These are phyloP conservation scores for Spisula solida DNA, from an alignment of 2,888 invertebrate genomes.

Conservation along the genomic window DNA sequence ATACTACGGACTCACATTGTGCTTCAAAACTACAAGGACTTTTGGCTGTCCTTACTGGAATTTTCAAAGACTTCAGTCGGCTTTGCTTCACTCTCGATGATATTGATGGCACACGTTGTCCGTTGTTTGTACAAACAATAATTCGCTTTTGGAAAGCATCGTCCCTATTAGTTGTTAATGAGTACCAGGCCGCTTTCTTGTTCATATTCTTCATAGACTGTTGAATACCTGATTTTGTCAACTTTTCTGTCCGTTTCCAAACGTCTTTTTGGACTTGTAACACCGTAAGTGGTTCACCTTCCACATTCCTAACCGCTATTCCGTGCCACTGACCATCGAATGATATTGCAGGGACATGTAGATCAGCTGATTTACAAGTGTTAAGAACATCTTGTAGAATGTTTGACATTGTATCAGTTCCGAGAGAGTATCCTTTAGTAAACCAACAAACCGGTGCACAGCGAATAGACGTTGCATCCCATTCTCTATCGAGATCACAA, in stretches of 20 bases:
- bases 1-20: no score
- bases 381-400: no score
- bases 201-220: not conserved
- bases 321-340: no score
- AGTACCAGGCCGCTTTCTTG: not conserved
- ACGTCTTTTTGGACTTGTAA: slow-evolving; percentile 46
- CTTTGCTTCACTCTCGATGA: not conserved
- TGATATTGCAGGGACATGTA: no score
- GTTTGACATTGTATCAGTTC: not conserved
- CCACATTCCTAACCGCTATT: slow-evolving; percentile 26
- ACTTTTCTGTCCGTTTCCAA: slow-evolving; percentile 26
- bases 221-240: slow-evolving; percentile 8
- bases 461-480: not conserved
- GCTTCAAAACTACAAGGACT: no score
- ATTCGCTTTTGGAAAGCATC: not conserved
- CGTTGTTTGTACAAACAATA: not conserved
- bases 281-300: slow-evolving; percentile 29
- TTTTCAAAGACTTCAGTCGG: no score
- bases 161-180: not conserved
- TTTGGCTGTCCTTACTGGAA: no score
- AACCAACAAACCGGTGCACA: slow-evolving; percentile 35
- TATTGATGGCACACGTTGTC: slow-evolving; percentile 3
- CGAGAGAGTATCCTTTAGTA: not conserved
- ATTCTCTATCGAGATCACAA: slow-evolving; percentile 36
- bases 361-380: no score